Evolutionary conservation across 2,797 vertebrate genomes (phyloP).

Genomic region (Hypotaenidia okinawae): DNA sequence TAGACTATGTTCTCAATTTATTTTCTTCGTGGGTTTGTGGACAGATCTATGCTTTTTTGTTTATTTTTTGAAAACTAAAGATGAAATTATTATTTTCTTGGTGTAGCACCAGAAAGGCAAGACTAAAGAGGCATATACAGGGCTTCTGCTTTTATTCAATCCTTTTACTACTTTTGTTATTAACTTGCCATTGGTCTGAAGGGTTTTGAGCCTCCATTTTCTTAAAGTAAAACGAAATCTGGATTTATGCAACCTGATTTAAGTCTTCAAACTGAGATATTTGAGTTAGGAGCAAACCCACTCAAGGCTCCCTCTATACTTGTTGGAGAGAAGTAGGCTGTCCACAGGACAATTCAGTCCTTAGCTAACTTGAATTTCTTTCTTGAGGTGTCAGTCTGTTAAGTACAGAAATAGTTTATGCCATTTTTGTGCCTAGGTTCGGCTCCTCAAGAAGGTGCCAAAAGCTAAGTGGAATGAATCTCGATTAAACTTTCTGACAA

Average conservation of each 20-base stretch:
- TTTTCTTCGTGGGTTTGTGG: neutral
- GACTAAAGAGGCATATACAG: neutral
- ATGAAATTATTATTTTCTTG: neutral
- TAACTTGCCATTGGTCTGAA: neutral
- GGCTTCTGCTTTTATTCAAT: neutral
- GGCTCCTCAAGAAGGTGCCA: neutral
- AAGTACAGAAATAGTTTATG: constrained; percentile 3
- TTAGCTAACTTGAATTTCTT: constrained; percentile 4
- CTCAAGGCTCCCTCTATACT: neutral
- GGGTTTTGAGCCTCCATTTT: neutral
- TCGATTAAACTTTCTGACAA: neutral
- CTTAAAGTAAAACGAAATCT: neutral
- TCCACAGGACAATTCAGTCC: neutral
- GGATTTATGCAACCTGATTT: neutral
- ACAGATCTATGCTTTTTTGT: neutral
- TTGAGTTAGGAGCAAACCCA: neutral
- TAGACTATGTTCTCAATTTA: neutral
- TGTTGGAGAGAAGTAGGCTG: neutral
- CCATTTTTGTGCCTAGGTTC: neutral
- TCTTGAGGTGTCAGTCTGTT: constrained; percentile 1
- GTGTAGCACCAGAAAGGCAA: neutral
- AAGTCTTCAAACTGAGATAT: neutral
- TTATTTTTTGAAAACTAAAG: neutral
- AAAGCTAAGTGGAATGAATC: neutral
- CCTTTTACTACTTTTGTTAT: neutral